Evolutionary conservation across 2,888 invertebrate genomes (phyloP).

Genomic region (Clanis bilineata): DNA sequence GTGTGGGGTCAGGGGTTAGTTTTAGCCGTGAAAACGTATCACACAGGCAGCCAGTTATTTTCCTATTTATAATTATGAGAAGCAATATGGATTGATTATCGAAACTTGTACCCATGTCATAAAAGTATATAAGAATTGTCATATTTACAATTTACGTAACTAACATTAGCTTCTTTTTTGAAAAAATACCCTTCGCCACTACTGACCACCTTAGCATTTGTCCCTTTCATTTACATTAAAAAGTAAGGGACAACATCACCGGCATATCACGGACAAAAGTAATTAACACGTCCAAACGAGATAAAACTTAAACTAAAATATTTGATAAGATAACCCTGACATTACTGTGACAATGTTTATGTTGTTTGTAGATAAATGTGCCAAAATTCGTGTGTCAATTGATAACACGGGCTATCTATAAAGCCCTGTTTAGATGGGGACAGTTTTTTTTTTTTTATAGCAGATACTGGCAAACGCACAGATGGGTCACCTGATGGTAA

Average conservation of each 20-base stretch:
- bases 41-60: no score
- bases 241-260: neutral
- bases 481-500: no score
- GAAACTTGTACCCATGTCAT: no score
- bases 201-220: neutral
- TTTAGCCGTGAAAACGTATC: no score
- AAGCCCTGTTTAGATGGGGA: neutral
- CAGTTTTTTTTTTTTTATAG: neutral
- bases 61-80: no score
- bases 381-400: neutral
- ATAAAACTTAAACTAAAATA: neutral
- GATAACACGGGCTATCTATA: neutral
- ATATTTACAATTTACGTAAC: no score
- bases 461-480: no score
- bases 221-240: neutral
- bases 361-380: neutral
- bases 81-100: no score
- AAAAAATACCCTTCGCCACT: no score
- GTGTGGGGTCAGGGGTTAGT: no score
- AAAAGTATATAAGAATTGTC: no score
- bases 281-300: neutral
- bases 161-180: no score
- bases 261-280: neutral
- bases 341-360: neutral
- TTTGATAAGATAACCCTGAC: slow-evolving; percentile 17